Evolutionary conservation across 1,140 invertebrate species (phyloP).

Genomic region (Drosophila repleta): DNA sequence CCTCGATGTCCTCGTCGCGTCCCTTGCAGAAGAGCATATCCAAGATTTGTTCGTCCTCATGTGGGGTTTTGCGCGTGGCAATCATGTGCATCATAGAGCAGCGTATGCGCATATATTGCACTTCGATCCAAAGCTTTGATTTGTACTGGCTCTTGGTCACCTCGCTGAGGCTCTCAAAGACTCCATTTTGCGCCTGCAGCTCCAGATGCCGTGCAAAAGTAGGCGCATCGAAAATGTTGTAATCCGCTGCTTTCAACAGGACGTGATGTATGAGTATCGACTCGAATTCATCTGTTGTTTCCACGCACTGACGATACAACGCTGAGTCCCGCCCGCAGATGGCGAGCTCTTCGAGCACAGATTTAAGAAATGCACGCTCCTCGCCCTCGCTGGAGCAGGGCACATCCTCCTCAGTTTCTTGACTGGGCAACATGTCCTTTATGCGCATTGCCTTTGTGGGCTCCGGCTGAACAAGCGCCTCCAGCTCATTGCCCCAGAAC

Average conservation of each 20-base stretch:
- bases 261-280: constrained; percentile 71
- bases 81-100: constrained; percentile 78
- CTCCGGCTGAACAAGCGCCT: constrained; percentile 62
- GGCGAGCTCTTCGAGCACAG: constrained; percentile 70
- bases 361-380: constrained; percentile 59
- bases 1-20: constrained; percentile 65
- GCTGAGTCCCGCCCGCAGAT: constrained; percentile 63
- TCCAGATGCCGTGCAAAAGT: constrained; percentile 73
- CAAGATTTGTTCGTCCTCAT: constrained; percentile 72
- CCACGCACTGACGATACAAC: constrained; percentile 70
- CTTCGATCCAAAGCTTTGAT: constrained; percentile 71
- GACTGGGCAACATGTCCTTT: constrained; percentile 60
- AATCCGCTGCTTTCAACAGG: constrained; percentile 55
- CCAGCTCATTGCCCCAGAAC: constrained; percentile 77
- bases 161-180: constrained; percentile 63
- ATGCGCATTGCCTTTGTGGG: constrained; percentile 51
- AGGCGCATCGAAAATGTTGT: constrained; percentile 55
- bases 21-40: constrained; percentile 76
- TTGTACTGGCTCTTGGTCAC: constrained; percentile 72
- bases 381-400: constrained; percentile 44
- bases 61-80: constrained; percentile 53
- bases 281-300: constrained; percentile 73
- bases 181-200: constrained; percentile 58
- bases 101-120: constrained; percentile 78
- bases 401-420: constrained; percentile 48